phyloP scores from a whole-genome alignment of 2,888 invertebrate genomes.

The Pammene fasciana region DNA sequence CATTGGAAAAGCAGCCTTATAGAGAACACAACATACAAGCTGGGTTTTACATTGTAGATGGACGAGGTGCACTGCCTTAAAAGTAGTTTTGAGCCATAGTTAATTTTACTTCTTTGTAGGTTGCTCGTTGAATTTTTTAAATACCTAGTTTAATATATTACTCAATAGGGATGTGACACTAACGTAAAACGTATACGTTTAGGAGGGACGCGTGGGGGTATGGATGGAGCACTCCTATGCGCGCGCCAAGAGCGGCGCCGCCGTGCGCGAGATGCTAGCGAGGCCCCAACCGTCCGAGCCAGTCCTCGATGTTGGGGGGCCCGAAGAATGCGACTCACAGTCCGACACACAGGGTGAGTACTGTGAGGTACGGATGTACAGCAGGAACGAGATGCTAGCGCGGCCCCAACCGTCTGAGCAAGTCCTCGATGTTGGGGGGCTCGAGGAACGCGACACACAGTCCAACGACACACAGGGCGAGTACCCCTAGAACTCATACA shows the following conservation, averaged over 20 bases:
- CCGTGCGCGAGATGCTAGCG: slow-evolving; percentile 56
- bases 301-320: slow-evolving; percentile 44
- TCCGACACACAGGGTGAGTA: slow-evolving; percentile 5
- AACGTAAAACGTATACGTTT: not conserved
- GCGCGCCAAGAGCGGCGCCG: slow-evolving; percentile 52
- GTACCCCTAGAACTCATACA: not conserved
- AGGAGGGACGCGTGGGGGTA: slow-evolving; percentile 56
- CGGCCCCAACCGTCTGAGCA: no score
- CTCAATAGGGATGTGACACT: no score
- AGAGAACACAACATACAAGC: no score
- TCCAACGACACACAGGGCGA: not conserved
- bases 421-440: no score
- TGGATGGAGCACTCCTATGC: slow-evolving; percentile 77
- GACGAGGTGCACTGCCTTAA: no score
- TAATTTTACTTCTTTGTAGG: no score
- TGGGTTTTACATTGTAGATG: no score
- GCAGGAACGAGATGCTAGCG: slow-evolving; percentile 47
- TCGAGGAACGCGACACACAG: not conserved
- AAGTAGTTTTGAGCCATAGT: no score
- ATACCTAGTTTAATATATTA: no score
- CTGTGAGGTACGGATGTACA: no score
- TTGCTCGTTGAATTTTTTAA: no score
- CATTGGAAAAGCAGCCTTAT: no score
- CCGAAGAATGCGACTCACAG: slow-evolving; percentile 44
- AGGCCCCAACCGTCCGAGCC: slow-evolving; percentile 44